These are phyloP conservation scores for Cottoperca gobio DNA, from an alignment of 2,797 vertebrate species.

Conservation along the genomic window DNA sequence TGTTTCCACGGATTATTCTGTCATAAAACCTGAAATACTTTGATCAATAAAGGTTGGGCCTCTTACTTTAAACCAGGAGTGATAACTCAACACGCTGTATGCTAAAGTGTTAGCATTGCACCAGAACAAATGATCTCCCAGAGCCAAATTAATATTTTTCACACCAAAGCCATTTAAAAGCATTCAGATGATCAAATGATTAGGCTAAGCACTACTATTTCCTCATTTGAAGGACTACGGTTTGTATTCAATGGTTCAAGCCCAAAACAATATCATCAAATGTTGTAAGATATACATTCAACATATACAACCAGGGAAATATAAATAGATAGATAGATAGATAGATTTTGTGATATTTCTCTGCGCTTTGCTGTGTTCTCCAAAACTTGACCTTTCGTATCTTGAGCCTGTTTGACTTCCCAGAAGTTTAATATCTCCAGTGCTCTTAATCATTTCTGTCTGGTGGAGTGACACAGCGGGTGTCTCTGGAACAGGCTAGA, in stretches of 20 bases:
- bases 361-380: slow-evolving; percentile 40
- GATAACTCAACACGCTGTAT: background rate
- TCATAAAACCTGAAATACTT: slow-evolving; percentile 2
- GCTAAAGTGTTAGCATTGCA: background rate
- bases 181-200: background rate
- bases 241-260: slow-evolving; percentile 15
- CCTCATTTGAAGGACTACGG: background rate
- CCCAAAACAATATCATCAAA: background rate
- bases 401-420: slow-evolving; percentile 73
- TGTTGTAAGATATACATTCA: background rate
- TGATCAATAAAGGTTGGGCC: background rate
- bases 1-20: slow-evolving; percentile 1
- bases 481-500: slow-evolving; percentile 80
- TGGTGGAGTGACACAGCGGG: slow-evolving; percentile 84
- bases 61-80: background rate
- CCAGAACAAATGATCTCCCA: background rate
- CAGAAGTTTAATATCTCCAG: slow-evolving; percentile 76
- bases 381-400: slow-evolving; percentile 65
- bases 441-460: slow-evolving; percentile 77
- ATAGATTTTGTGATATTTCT: slow-evolving; percentile 31
- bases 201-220: background rate
- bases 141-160: background rate
- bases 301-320: background rate
- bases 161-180: slow-evolving; percentile 8
- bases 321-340: background rate